Percentiles rank a stretch among this genome's conserved stretches.
Evolutionary conservation across 2,888 invertebrate species (phyloP).

Genomic region (Sarcophaga carnaria): DNA sequence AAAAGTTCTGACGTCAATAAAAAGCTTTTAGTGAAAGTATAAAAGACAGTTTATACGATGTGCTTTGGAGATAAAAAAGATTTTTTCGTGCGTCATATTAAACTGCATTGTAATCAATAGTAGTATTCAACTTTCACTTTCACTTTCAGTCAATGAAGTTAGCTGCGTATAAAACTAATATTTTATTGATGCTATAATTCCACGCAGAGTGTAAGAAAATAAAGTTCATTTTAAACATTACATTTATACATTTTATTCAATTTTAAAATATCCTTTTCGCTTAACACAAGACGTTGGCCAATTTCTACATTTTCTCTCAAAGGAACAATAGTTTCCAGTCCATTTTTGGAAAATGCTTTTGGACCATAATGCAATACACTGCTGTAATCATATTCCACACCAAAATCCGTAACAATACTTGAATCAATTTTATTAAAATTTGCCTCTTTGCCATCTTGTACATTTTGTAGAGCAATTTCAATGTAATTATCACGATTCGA

Average conservation of each 20-base stretch:
- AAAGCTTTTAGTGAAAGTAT: too few species aligned
- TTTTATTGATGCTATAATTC: too few species aligned
- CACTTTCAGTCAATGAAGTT: too few species aligned
- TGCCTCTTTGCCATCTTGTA: slow-evolving; percentile 41
- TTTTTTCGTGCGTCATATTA: too few species aligned
- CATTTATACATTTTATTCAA: slow-evolving; percentile 72
- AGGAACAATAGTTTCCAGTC: slow-evolving; percentile 86
- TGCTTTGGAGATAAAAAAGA: too few species aligned
- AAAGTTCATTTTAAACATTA: not conserved
- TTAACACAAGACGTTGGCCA: slow-evolving; percentile 72
- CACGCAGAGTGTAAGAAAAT: too few species aligned
- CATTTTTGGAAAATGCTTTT: slow-evolving; percentile 87
- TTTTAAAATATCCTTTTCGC: slow-evolving; percentile 67
- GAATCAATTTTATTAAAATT: slow-evolving; percentile 87
- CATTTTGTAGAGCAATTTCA: slow-evolving; percentile 82
- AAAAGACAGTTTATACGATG: too few species aligned
- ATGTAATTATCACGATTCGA: slow-evolving; percentile 88
- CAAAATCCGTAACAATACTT: slow-evolving; percentile 84
- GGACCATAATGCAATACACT: slow-evolving; percentile 91
- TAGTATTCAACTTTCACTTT: too few species aligned
- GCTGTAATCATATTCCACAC: slow-evolving; percentile 87
- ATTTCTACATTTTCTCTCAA: slow-evolving; percentile 63
- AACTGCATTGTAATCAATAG: too few species aligned
- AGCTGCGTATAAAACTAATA: too few species aligned
- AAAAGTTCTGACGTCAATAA: too few species aligned